Evolutionary conservation across 2,797 vertebrate genomes (phyloP).

Genomic region (Sitta carolinensis): DNA sequence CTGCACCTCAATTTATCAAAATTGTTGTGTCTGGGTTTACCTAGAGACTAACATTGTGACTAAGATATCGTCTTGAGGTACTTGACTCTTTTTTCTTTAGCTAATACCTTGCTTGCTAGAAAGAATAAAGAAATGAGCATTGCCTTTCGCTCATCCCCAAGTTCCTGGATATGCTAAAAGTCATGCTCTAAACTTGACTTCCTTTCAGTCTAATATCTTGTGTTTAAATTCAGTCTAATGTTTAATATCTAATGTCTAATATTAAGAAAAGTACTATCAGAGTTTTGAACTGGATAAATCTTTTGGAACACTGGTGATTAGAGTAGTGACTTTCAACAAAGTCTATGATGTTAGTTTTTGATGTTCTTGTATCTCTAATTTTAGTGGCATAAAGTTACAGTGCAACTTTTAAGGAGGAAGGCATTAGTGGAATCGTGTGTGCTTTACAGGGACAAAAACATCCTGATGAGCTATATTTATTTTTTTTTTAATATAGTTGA

Average conservation of each 20-base stretch:
- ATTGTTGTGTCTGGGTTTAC: neutral
- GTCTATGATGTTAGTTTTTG: neutral
- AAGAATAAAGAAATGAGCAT: neutral
- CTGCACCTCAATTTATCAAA: neutral
- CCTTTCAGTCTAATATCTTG: neutral
- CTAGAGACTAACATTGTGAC: neutral
- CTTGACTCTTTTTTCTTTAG: neutral
- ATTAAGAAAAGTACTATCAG: neutral
- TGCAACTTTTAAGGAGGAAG: neutral
- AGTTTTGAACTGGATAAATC: neutral
- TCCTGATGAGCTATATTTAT: neutral
- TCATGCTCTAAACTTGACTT: neutral
- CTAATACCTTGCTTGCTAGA: neutral
- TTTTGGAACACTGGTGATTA: neutral
- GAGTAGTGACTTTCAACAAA: neutral
- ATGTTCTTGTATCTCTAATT: neutral
- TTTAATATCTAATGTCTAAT: neutral
- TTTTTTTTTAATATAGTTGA: accelerated
- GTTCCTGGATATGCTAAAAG: neutral
- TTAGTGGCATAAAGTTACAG: neutral
- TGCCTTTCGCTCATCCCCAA: neutral
- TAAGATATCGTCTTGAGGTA: neutral
- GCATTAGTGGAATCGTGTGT: neutral
- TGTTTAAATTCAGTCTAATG: neutral
- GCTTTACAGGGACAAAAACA: neutral